These are phyloP conservation scores for Thyatira batis DNA, from an alignment of 2,888 invertebrate species.

Conservation along the genomic window DNA sequence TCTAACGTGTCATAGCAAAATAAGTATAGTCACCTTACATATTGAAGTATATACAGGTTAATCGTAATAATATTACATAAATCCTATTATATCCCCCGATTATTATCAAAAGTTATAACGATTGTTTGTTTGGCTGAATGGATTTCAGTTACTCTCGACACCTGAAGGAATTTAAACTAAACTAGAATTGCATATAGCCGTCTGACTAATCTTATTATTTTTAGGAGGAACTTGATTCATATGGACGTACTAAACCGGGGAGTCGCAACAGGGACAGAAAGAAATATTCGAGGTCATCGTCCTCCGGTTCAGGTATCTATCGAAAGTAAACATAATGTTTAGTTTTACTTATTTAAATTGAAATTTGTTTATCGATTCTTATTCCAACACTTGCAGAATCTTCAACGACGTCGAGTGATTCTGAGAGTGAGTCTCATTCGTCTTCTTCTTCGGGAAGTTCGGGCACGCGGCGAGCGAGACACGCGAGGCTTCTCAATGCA, in stretches of 20 bases:
- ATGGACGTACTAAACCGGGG: conserved; percentile 64
- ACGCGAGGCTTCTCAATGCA: conserved; percentile 70
- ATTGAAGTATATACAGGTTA: no score
- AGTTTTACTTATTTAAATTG: background rate
- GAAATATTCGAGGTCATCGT: conserved; percentile 75
- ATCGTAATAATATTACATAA: no score
- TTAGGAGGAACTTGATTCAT: conserved; percentile 74
- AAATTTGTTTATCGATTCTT: background rate
- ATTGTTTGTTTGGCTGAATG: no score
- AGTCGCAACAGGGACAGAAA: conserved; percentile 67
- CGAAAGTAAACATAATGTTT: background rate
- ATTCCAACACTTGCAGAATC: conserved; percentile 53
- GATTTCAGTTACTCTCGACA: no score
- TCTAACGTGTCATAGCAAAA: no score
- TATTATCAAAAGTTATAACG: no score
- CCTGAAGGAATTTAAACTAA: no score
- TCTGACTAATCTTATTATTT: conserved; percentile 6
- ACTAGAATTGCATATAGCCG: background rate
- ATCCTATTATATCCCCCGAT: no score
- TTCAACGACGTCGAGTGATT: conserved; percentile 74
- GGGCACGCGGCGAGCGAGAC: conserved; percentile 67
- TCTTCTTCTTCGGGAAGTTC: conserved; percentile 77
- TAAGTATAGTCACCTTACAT: no score
- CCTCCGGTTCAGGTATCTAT: conserved; percentile 71
- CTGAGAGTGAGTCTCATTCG: conserved; percentile 76